Conservation (phyloP, 2,888 invertebrate genomes). For the Drosophila leonis region DNA sequence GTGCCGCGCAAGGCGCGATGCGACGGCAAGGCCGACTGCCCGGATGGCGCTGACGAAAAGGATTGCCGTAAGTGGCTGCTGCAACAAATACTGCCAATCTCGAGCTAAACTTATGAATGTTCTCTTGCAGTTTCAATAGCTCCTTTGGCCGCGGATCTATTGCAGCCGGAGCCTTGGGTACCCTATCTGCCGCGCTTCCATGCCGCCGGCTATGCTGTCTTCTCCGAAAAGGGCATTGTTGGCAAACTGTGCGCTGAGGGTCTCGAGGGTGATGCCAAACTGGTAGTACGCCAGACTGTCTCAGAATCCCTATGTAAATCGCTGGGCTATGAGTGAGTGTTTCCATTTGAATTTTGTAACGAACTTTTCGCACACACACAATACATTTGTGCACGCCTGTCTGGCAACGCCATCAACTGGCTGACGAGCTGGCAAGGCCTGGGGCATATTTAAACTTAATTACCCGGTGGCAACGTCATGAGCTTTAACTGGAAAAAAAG, state of each 20-base stretch:
- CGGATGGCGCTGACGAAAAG: conserved; percentile 94
- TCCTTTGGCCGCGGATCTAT: conserved; percentile 89
- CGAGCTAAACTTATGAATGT: neutral
- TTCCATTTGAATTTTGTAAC: neutral
- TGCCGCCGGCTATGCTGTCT: conserved; percentile 93
- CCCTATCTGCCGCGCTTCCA: conserved; percentile 90
- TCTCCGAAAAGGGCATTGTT: conserved; percentile 92
- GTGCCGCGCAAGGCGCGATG: conserved; percentile 90
- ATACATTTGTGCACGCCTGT: neutral
- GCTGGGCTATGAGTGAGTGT: conserved; percentile 90
- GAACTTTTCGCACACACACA: neutral
- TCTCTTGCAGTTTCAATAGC: conserved; percentile 89
- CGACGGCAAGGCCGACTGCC: conserved; percentile 93
- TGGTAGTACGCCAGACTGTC: conserved; percentile 87
- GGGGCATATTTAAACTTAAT: neutral
- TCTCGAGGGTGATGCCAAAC: conserved; percentile 88
- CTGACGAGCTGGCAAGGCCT: neutral
- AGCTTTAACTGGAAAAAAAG: neutral
- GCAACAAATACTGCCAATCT: neutral
- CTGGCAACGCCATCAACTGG: conserved; percentile 1
- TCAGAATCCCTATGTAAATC: conserved; percentile 92
- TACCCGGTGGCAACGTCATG: neutral
- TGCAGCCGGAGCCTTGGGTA: conserved; percentile 88
- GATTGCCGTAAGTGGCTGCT: conserved; percentile 90
- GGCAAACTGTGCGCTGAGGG: conserved; percentile 94